phyloP scores from a whole-genome alignment of 1,140 invertebrate species.

The Drosophila setifemur region DNA sequence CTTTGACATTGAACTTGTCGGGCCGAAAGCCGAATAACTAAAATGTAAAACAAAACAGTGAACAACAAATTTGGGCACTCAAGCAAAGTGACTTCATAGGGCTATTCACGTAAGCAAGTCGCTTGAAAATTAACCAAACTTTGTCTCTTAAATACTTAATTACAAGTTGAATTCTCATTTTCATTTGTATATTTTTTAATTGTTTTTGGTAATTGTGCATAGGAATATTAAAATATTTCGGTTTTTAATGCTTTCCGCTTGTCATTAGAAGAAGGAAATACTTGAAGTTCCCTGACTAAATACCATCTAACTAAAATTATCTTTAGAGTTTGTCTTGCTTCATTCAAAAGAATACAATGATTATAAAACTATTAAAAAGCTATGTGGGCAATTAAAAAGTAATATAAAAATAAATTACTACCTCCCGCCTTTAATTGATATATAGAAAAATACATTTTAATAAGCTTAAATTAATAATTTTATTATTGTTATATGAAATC shows the following conservation, averaged over 20 bases:
- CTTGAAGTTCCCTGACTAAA: constrained; percentile 6
- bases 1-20: constrained; percentile 79
- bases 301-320: constrained; percentile 3
- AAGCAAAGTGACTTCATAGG: constrained; percentile 14
- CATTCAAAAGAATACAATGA: neutral
- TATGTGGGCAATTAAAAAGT: no score
- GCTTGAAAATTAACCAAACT: constrained; percentile 7
- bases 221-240: constrained; percentile 34
- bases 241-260: constrained; percentile 1
- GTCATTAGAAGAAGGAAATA: constrained; percentile 23
- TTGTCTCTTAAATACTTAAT: constrained; percentile 23
- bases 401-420: no score
- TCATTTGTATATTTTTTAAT: neutral
- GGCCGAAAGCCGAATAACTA: constrained; percentile 14
- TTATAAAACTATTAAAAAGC: neutral
- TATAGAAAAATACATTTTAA: no score
- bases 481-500: no score
- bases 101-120: constrained; percentile 19
- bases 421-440: no score
- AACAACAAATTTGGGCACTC: constrained; percentile 17
- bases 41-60: constrained; percentile 16
- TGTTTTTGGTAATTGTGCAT: neutral
- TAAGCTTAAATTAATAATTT: no score
- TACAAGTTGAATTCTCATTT: constrained; percentile 11
- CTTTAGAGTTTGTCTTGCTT: neutral